Conservation (phyloP, 2,888 invertebrate species). For the Aphelenchoides bicaudatus region DNA sequence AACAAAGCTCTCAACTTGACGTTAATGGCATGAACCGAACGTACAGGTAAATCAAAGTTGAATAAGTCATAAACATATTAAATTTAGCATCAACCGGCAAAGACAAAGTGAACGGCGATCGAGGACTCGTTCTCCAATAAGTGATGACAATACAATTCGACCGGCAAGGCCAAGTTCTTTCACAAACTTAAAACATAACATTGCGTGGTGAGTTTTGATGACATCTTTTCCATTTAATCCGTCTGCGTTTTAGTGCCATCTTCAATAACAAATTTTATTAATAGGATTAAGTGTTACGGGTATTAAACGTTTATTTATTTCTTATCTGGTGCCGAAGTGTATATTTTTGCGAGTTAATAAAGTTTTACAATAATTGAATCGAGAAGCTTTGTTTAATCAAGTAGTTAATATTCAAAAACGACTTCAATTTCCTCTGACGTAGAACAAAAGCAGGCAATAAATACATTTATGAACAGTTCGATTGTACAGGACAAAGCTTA, state of each 20-base stretch:
- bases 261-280: no score
- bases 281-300: background rate
- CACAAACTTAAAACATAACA: constrained; percentile 57
- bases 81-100: constrained; percentile 21
- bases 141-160: constrained; percentile 25
- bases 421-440: no score
- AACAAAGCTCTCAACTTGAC: constrained; percentile 20
- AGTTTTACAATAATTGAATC: no score
- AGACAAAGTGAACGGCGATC: constrained; percentile 40
- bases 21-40: background rate
- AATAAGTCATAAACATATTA: background rate
- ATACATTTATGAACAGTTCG: no score
- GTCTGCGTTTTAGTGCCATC: no score
- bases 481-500: background rate
- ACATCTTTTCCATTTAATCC: no score
- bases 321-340: no score
- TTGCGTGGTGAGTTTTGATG: no score
- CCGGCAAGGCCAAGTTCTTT: constrained; percentile 56
- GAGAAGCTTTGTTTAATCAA: no score
- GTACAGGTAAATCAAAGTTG: background rate
- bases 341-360: no score
- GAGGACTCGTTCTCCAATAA: constrained; percentile 48
- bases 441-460: no score
- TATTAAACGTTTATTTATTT: background rate
- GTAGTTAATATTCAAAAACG: no score